Conservation (phyloP, 2,888 invertebrate genomes). For the Caenorhabditis doughertyi region DNA sequence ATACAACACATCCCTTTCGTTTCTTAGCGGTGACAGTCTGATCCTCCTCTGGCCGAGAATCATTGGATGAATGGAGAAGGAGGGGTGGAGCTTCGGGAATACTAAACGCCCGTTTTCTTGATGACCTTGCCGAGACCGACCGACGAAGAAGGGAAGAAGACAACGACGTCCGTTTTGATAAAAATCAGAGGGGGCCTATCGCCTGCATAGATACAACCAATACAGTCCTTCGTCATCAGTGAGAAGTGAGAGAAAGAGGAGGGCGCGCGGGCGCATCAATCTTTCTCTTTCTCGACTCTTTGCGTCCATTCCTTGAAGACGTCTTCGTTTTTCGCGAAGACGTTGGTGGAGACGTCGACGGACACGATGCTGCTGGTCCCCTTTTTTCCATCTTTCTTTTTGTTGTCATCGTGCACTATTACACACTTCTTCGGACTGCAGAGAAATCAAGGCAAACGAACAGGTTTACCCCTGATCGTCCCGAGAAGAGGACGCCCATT, state of each 20-base stretch:
- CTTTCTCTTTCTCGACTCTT: slow-evolving; percentile 24
- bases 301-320: slow-evolving; percentile 25
- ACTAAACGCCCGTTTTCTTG: slow-evolving; percentile 53
- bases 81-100: slow-evolving; percentile 57
- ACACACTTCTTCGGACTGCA: slow-evolving; percentile 37
- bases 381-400: slow-evolving; percentile 13
- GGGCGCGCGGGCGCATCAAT: slow-evolving; percentile 25
- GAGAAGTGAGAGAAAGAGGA: slow-evolving; percentile 8
- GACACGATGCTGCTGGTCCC: slow-evolving; percentile 35
- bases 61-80: slow-evolving; percentile 17
- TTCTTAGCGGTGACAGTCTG: slow-evolving; percentile 20
- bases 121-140: slow-evolving; percentile 56
- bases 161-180: slow-evolving; percentile 52
- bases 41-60: slow-evolving; percentile 15
- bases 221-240: slow-evolving; percentile 36
- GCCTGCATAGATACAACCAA: slow-evolving; percentile 44
- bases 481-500: slow-evolving; percentile 37
- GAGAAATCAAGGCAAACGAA: slow-evolving; percentile 1
- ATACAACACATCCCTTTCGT: slow-evolving; percentile 23
- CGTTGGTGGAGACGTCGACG: slow-evolving; percentile 1
- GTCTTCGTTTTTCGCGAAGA: slow-evolving; percentile 31
- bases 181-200: slow-evolving; percentile 56
- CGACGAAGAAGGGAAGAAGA: slow-evolving; percentile 24
- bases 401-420: slow-evolving; percentile 36
- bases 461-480: slow-evolving; percentile 32